Percentiles rank a stretch among this genome's conserved stretches.
Conservation (phyloP, 2,113 vertebrate genomes). For the Mesitornis unicolor region DNA sequence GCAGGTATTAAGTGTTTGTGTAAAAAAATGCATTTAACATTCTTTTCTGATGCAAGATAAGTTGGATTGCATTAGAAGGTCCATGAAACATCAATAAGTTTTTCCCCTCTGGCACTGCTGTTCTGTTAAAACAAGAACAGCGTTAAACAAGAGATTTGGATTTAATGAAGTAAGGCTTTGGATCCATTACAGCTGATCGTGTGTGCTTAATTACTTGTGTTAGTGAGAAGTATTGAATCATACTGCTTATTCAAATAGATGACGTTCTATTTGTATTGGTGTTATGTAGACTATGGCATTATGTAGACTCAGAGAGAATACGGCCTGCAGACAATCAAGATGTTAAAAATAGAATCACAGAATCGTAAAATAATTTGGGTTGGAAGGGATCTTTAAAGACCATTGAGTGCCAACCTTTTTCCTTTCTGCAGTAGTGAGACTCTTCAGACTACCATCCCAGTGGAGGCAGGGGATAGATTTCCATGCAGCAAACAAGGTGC, state of each 20-base stretch:
- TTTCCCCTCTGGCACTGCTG: neutral
- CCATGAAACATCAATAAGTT: neutral
- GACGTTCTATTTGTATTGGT: neutral
- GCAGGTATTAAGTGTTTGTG: neutral
- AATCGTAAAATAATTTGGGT: neutral
- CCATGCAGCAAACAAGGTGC: no score
- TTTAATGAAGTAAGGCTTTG: neutral
- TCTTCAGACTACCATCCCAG: no score
- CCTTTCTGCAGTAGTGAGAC: no score
- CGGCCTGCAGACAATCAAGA: accelerated
- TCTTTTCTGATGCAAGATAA: neutral
- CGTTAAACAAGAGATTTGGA: neutral
- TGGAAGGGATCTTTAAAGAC: neutral
- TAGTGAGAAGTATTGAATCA: neutral
- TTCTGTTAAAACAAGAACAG: neutral
- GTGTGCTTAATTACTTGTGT: neutral
- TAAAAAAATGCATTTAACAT: neutral
- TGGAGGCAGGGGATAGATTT: no score
- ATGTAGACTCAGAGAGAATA: neutral
- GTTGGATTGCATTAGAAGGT: neutral
- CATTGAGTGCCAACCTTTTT: neutral
- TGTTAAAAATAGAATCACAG: neutral
- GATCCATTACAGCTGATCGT: neutral
- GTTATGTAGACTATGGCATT: neutral
- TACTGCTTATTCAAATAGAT: neutral